Percentiles rank a stretch among this genome's conserved stretches.
Evolutionary conservation across 2,888 invertebrate species (phyloP).

Genomic region (Bombylius discolor): DNA sequence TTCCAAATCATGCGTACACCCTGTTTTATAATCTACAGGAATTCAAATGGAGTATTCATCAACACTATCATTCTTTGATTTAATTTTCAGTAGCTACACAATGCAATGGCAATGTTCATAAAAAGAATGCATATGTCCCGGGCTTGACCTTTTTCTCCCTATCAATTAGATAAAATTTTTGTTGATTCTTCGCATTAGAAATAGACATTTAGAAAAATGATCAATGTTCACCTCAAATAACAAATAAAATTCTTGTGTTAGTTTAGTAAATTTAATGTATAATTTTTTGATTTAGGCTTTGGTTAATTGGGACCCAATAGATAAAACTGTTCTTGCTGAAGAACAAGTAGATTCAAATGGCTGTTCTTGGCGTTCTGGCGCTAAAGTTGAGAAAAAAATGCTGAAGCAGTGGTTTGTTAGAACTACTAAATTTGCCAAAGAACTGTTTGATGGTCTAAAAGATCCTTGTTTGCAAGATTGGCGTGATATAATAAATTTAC

Average conservation of each 20-base stretch:
- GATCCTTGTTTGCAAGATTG: conserved; percentile 60
- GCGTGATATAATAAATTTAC: conserved; percentile 72
- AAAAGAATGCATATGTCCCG: no score
- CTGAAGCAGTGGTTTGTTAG: conserved; percentile 91
- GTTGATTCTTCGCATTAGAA: no score
- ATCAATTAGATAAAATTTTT: no score
- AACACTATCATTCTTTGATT: no score
- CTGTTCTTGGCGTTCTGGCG: conserved; percentile 93
- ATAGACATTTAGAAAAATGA: no score
- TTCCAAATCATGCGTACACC: no score
- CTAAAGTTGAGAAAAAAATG: conserved; percentile 75
- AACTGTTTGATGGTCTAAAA: conserved; percentile 54
- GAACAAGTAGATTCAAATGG: conserved; percentile 92
- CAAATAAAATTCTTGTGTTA: not conserved
- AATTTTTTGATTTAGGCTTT: conserved; percentile 44
- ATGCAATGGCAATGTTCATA: no score
- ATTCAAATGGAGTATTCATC: no score
- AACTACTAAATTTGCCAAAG: conserved; percentile 71
- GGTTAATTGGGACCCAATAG: conserved; percentile 98
- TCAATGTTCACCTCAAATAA: no score
- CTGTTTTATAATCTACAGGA: no score
- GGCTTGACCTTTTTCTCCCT: no score
- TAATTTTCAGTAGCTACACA: no score
- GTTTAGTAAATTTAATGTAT: not conserved
- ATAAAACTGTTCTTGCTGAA: conserved; percentile 92